Conservation (phyloP, 2,888 invertebrate species). For the Nymphalis polychloros region DNA sequence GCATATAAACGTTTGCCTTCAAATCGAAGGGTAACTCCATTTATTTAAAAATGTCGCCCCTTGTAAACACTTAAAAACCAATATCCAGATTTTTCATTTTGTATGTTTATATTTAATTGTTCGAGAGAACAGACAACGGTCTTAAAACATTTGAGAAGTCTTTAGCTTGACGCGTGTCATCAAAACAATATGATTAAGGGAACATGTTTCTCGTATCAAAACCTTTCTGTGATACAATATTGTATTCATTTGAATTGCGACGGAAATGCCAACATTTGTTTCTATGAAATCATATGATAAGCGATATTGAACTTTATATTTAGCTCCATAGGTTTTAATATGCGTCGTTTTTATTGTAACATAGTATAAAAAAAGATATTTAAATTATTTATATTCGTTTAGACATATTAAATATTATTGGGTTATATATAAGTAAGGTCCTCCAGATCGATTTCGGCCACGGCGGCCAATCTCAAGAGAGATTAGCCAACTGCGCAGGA, state of each 20-base stretch:
- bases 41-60: too few species aligned
- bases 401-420: too few species aligned
- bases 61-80: too few species aligned
- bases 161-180: slow-evolving; percentile 23
- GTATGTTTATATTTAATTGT: too few species aligned
- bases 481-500: too few species aligned
- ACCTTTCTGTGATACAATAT: slow-evolving; percentile 33
- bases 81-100: too few species aligned
- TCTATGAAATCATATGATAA: slow-evolving; percentile 12
- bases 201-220: slow-evolving; percentile 15
- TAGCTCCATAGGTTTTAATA: neutral
- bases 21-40: too few species aligned
- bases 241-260: slow-evolving; percentile 24
- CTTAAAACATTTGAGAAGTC: neutral
- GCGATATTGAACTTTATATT: neutral
- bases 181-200: slow-evolving; percentile 17
- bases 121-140: too few species aligned
- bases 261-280: slow-evolving; percentile 31
- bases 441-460: too few species aligned
- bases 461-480: too few species aligned
- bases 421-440: too few species aligned
- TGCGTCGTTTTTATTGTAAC: neutral
- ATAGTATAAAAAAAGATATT: neutral
- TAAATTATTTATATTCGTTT: neutral
- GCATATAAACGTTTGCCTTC: too few species aligned